A percentile compares a stretch with the other conserved stretches of the same genome.
Conservation (phyloP, 2,113 vertebrate species). For the Urocynchramus pylzowi region DNA sequence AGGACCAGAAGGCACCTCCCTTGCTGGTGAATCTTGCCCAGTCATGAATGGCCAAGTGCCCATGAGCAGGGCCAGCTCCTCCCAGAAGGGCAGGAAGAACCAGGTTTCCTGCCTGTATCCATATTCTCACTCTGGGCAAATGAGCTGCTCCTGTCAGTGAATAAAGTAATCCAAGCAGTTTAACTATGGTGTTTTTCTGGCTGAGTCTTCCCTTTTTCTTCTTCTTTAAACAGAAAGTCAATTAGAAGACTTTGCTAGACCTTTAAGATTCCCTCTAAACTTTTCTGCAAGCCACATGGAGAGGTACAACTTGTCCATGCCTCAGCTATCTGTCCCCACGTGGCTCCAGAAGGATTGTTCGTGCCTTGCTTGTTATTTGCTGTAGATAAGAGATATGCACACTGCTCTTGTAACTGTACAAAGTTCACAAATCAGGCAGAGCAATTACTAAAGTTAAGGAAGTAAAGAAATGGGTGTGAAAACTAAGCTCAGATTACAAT, state of each 20-base stretch:
- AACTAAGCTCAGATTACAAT: not conserved
- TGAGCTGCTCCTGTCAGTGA: not conserved
- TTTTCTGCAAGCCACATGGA: not conserved
- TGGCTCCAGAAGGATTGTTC: not conserved
- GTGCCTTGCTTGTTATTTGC: not conserved
- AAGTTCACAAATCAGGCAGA: not conserved
- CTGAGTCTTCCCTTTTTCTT: not conserved
- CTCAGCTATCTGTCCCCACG: not conserved
- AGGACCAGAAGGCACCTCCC: not conserved
- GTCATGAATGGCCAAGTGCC: not conserved
- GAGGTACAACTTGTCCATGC: not conserved
- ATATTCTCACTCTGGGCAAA: not conserved
- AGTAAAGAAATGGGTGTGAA: not conserved
- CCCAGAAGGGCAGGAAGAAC: not conserved
- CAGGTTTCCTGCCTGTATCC: not conserved
- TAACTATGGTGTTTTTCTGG: not conserved
- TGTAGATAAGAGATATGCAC: not conserved
- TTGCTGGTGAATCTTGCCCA: not conserved
- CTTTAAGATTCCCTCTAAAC: not conserved
- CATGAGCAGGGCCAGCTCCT: not conserved
- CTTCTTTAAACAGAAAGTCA: not conserved
- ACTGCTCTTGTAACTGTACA: not conserved
- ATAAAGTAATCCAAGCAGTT: not conserved
- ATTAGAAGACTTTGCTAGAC: not conserved
- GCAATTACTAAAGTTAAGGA: not conserved